Conservation (phyloP, 2,113 vertebrate genomes). For the Heptranchias perlo region DNA sequence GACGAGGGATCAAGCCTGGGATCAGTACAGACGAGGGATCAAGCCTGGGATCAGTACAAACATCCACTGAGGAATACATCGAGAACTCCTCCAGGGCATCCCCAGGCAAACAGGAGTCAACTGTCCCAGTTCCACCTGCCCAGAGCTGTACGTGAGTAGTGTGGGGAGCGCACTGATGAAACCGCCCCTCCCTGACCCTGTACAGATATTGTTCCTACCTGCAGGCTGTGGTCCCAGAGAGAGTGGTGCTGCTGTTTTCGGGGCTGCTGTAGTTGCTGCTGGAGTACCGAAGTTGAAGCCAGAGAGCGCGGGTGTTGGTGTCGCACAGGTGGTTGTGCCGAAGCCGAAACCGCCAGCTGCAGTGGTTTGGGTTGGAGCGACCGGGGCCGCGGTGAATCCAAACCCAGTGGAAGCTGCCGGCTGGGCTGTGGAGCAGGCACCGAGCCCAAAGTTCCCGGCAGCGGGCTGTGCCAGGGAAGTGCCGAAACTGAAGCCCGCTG, state of each 20-base stretch:
- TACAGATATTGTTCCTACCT: constrained; percentile 40
- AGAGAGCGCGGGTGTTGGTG: background rate
- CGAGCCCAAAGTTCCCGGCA: constrained; percentile 50
- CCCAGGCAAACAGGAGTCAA: too few species aligned
- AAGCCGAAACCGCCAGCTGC: constrained; percentile 51
- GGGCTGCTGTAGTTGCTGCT: constrained; percentile 42
- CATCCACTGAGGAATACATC: too few species aligned
- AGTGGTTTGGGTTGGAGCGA: constrained; percentile 32
- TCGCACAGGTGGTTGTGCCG: constrained; percentile 38
- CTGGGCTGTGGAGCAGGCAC: constrained; percentile 26
- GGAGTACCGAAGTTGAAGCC: constrained; percentile 39
- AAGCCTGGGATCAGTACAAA: too few species aligned
- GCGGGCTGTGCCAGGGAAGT: constrained; percentile 42
- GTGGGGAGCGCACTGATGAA: background rate
- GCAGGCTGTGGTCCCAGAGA: constrained; percentile 46
- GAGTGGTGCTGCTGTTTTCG: constrained; percentile 51
- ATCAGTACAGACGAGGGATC: too few species aligned
- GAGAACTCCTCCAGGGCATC: too few species aligned
- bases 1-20: too few species aligned
- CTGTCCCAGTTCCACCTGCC: too few species aligned
- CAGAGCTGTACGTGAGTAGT: too few species aligned
- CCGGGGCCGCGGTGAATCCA: constrained; percentile 15
- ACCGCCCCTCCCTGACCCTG: background rate
- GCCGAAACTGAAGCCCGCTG: constrained; percentile 61
- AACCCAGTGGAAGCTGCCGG: constrained; percentile 16